phyloP scores from a whole-genome alignment of 2,888 invertebrate genomes.

The Mythimna loreyi region DNA sequence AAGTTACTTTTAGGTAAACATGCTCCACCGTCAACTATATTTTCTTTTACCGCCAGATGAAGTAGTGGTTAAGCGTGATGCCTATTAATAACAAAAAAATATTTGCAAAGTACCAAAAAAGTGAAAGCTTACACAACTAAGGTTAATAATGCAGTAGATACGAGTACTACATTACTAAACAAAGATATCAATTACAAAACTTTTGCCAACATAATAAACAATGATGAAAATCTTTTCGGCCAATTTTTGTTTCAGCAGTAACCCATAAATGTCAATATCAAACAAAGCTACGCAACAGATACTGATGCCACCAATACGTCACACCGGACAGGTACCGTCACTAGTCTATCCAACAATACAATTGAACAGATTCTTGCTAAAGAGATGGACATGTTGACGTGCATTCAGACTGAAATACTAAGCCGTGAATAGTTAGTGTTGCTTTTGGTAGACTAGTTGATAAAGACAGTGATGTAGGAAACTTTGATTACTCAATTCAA shows the following conservation, averaged over 20 bases:
- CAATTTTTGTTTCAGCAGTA: constrained; percentile 1
- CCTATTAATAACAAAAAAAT: background rate
- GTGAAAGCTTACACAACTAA: background rate
- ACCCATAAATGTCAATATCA: constrained; percentile 21
- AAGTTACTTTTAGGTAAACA: too few relatives aligned
- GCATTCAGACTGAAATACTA: constrained; percentile 5
- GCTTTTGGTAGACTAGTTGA: background rate
- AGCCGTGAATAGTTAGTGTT: background rate
- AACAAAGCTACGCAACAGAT: constrained; percentile 19
- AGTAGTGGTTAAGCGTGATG: too few relatives aligned
- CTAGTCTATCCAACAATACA: constrained; percentile 39
- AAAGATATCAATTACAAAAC: background rate
- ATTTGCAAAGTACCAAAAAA: background rate
- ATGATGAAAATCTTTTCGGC: background rate
- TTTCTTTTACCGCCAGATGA: too few relatives aligned
- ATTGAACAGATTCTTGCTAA: constrained; percentile 31
- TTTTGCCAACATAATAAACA: background rate
- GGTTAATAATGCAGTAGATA: too few relatives aligned
- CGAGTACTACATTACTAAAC: background rate
- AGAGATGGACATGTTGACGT: constrained; percentile 26
- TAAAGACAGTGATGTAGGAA: background rate
- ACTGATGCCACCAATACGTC: constrained; percentile 32
- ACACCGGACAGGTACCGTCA: constrained; percentile 29
- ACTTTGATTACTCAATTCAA: background rate
- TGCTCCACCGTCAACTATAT: too few relatives aligned